Evolutionary conservation across 2,797 vertebrate genomes (phyloP), one percentile per base, ranked within the genome.

Genomic region (Ctenopoma kingsleyae): DNA sequence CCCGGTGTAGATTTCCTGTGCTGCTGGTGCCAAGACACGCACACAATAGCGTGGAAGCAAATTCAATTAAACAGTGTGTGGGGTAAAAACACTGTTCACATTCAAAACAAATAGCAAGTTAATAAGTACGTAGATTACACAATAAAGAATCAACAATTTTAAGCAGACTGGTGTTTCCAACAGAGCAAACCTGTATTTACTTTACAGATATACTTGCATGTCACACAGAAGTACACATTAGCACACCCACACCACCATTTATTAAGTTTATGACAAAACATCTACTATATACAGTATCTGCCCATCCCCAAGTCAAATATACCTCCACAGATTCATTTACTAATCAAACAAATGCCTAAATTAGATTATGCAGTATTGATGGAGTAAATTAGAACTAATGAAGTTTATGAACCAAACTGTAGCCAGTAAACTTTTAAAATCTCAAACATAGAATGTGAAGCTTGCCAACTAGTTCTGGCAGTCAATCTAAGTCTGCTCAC

Each of bases 21-120:
- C 77, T 73, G 66, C 70, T 52, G 40, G 71, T 88, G 83, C 91
- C 81, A 90, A 89, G 87, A 74, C 79, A 86, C 82, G 87, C 84
- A 88, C 81, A 82, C 80, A 83, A 70, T 76, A 81, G 66, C 23
- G 47, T 27, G 8, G 63, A 72, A 60, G 64, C 77, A 82, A 80
- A 85, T 88, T 78, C 75, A 68, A 89, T 88, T 82, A 76, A 87
- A 87, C 71, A 80, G 51, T 20, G 15, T 74, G 84, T 82, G 82
- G 68, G 77, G 72, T 67, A 70, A 81, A 82, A 84, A 73, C 70
- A 72, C 65, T n/a, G 48, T 66, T 71, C 71, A 68, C 78, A 79
- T 80, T 83, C 83, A 77, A 81, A 89, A 84, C 81, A 87, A 85
- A 89, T 74, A 79, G 54, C 43, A 70, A 67, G 55, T 80, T 81